Evolutionary conservation across 2,797 vertebrate genomes (phyloP), one percentile per base, ranked within the genome.

Genomic region (Prunella strophiata): DNA sequence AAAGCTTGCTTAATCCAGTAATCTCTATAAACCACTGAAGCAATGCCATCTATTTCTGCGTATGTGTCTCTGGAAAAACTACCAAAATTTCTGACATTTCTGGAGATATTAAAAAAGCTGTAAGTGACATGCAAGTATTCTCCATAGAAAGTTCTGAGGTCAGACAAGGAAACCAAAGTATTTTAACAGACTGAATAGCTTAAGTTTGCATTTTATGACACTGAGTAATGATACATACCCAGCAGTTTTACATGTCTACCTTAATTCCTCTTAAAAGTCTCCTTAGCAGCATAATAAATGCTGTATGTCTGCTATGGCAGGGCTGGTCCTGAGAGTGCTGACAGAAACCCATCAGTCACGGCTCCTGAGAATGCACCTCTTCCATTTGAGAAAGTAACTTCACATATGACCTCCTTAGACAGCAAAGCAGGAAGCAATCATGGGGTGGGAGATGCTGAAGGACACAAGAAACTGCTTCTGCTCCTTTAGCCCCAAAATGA

Each of bases 61-160:
- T 80, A 66, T 57, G 75, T 38, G 55, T 70, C 27, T 80, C 73
- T 80, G 88, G 88, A 95, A 97, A 96, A 96, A 91, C 43, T 48
- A 94, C 84, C 13, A 81, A 40, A 80, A 87, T 85, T 92, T 88
- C 72, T 59, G 52, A 95, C 81, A 85, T 95, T 76, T 94, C 87
- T 94, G 88, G 79, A 97, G 76, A 94, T 43, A 52, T 42, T 65
- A 80, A 94, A 88, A 81, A 74, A 91, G 52, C 73, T 40, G 0
- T 93, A 82, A 91, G 80, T 72, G 62, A 86, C 63, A 57, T 57
- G 16, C 20, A 79, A 79, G 57, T 52, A 85, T 54, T 93, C 54
- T 89, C 84, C 86, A 88, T 19, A 51, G 79, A 93, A 85, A 75
- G 79, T 92, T 92, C 90, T 93, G 89, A 87, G 93, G 92, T 94